Conservation (phyloP, 2,797 vertebrate species). For the Rhincodon typus region DNA sequence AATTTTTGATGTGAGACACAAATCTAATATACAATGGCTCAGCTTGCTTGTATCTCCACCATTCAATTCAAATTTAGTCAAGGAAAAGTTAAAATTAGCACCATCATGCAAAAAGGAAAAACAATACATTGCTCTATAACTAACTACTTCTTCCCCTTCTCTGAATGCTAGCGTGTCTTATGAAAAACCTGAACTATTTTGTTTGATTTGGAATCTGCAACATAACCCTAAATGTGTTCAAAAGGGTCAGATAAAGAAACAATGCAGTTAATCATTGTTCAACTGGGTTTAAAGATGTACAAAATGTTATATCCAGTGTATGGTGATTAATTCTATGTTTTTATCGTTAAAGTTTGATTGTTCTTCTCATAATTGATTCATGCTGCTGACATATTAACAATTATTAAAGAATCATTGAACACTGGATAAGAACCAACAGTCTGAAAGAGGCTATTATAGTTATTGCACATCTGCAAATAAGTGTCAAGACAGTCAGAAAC, state of each 20-base stretch:
- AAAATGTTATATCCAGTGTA: neutral
- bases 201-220: neutral
- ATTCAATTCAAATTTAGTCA: neutral
- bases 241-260: neutral
- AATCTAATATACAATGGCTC: neutral
- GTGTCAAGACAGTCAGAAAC: neutral
- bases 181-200: neutral
- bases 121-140: neutral
- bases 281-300: neutral
- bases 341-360: neutral
- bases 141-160: neutral
- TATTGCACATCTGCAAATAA: neutral
- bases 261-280: neutral
- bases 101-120: neutral
- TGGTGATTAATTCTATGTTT: neutral
- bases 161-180: neutral
- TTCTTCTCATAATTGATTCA: neutral
- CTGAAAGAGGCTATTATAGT: neutral
- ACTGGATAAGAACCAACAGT: neutral
- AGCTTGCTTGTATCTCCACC: neutral
- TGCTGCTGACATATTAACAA: neutral
- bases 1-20: neutral
- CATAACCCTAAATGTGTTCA: neutral
- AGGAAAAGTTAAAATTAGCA: neutral
- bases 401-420: neutral